Base-by-base conservation (phyloP, 2,888 invertebrate genomes). In the Adineta ricciae region DNA sequence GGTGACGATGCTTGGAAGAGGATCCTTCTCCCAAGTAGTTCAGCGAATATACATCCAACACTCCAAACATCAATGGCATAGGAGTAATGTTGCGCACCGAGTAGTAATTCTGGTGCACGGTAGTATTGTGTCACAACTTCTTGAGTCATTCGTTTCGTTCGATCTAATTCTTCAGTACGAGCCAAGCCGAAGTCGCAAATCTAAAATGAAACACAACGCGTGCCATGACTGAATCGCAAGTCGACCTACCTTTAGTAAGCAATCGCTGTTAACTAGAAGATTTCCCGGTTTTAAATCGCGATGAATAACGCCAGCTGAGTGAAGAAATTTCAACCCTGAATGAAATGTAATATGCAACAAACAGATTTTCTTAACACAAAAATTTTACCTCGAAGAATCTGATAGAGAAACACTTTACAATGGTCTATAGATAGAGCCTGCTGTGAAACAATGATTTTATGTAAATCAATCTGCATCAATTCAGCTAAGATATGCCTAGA, bases 71-170 rank as follows among this genome's bases (percentile, higher is more conserved):
- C 99, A 83, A 99, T 96, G 9, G 97, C 96, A n/a, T 78, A 78
- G 38, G 78, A 94, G 92, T 99, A 99, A 90, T 97, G 96, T 88
- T 95, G 94, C 49, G 98, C 96, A 50, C 99, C 99, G 97, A 99
- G 98, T 86, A 99, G 92, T 88, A 99, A 96, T 92, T 99, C 99
- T 0, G 99, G 99, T 46, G 98, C 97, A 87, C 99, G 93, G 92
- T 99, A 99, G 92, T 99, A 99, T 92, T 99, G 99, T 87, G 99
- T 99, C 87, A 99, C 99, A 87, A 99, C 99, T 92, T 99, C 99
- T 91, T 98, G 98, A 56, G 99, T 99, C 98, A 99, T 98, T 91
- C 95, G 94, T 91, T 95, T 94, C 89, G 93, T 93, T 89, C 94
- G 94, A 64, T 86, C 84, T 87, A 89, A 89, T 90, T 99, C 98